phyloP scores from a whole-genome alignment of 1,140 invertebrate genomes.

The Homarus americanus region DNA sequence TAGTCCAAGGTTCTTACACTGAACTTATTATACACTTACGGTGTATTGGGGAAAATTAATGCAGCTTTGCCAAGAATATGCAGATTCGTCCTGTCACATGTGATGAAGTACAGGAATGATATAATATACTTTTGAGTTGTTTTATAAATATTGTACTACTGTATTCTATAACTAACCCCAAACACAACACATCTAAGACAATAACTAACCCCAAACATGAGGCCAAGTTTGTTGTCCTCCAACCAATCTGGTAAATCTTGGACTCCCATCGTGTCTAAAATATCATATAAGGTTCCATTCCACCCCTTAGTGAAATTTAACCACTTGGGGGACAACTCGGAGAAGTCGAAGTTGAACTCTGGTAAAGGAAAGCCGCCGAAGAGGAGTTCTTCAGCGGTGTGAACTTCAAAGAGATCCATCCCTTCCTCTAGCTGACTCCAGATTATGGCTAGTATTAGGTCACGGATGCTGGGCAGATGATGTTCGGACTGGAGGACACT shows the following conservation, averaged over 20 bases:
- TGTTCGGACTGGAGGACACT: too few relatives aligned
- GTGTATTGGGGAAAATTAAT: too few relatives aligned
- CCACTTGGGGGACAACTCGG: background rate
- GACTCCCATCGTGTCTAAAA: background rate
- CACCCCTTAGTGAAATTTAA: slow-evolving; percentile 20
- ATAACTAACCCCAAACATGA: slow-evolving; percentile 40
- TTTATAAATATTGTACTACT: background rate
- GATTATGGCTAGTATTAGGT: background rate
- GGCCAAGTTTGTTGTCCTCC: slow-evolving; percentile 11
- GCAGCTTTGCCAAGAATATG: too few relatives aligned
- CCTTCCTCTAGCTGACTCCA: slow-evolving; percentile 38
- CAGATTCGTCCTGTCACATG: too few relatives aligned
- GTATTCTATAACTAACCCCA: background rate
- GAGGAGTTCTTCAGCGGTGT: slow-evolving; percentile 22
- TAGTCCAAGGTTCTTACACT: too few relatives aligned
- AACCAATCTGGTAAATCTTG: background rate
- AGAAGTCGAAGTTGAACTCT: slow-evolving; percentile 58
- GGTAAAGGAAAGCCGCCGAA: slow-evolving; percentile 51
- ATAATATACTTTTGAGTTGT: too few relatives aligned
- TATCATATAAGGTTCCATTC: slow-evolving; percentile 24
- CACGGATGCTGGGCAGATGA: too few relatives aligned
- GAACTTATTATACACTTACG: too few relatives aligned
- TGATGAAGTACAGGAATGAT: too few relatives aligned
- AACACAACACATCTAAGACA: background rate
- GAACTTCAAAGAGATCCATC: slow-evolving; percentile 30